Evolutionary conservation across 2,797 vertebrate species (phyloP).

Genomic region (Urosaurus nigricauda): DNA sequence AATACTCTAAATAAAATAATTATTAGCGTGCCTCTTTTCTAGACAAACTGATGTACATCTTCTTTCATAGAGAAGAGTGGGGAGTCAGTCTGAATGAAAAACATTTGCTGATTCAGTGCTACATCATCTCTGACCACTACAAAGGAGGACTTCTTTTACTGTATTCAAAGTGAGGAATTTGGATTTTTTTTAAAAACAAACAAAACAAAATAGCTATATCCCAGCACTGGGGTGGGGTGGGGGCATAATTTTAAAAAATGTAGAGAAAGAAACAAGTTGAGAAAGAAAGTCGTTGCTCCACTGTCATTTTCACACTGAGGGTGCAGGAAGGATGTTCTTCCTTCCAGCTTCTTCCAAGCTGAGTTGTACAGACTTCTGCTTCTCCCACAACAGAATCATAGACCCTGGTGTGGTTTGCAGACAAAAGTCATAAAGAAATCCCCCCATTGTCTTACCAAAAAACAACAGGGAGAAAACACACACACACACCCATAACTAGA

Average conservation of each 20-base stretch:
- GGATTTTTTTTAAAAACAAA: background rate
- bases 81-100: background rate
- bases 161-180: background rate
- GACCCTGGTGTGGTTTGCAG: background rate
- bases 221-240: background rate
- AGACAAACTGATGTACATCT: background rate
- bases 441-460: background rate
- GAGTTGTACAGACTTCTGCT: background rate
- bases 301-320: too few relatives aligned
- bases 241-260: too few relatives aligned
- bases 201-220: too few relatives aligned
- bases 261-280: background rate
- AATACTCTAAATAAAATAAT: too few relatives aligned
- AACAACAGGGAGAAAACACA: background rate
- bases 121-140: background rate
- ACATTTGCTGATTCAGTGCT: background rate
- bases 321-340: background rate
- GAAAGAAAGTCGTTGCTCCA: background rate
- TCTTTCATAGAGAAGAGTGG: background rate
- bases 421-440: background rate
- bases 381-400: background rate
- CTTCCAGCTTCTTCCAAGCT: background rate
- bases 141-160: background rate
- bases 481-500: background rate
- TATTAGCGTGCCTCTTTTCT: background rate